Conservation (phyloP, 1,140 invertebrate genomes). For the Dufourea novaeangliae region DNA sequence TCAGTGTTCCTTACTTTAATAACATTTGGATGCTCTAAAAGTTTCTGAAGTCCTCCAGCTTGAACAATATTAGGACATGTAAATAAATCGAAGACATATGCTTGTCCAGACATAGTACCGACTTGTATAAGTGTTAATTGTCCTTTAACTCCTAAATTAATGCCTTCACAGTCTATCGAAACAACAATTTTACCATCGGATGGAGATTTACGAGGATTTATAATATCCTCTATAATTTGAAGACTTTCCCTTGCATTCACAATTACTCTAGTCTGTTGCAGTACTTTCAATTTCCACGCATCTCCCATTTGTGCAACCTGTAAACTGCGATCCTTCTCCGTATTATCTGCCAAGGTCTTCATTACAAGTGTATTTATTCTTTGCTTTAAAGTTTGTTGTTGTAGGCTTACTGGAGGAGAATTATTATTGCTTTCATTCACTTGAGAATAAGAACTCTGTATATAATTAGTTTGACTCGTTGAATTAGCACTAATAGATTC, state of each 20-base stretch:
- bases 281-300: slow-evolving; percentile 90
- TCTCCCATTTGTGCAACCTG: slow-evolving; percentile 84
- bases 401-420: slow-evolving; percentile 76
- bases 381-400: slow-evolving; percentile 90
- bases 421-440: slow-evolving; percentile 68
- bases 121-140: slow-evolving; percentile 93
- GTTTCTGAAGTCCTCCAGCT: slow-evolving; percentile 88
- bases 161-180: slow-evolving; percentile 94
- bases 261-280: slow-evolving; percentile 90
- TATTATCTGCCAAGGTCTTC: slow-evolving; percentile 94
- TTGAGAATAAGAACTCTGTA: slow-evolving; percentile 41
- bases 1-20: slow-evolving; percentile 86
- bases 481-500: slow-evolving; percentile 57
- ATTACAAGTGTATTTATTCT: slow-evolving; percentile 93
- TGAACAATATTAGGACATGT: slow-evolving; percentile 90
- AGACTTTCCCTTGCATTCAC: slow-evolving; percentile 89
- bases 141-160: slow-evolving; percentile 93
- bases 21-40: slow-evolving; percentile 91
- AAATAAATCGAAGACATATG: slow-evolving; percentile 95
- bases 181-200: slow-evolving; percentile 84
- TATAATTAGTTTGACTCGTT: slow-evolving; percentile 75
- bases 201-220: slow-evolving; percentile 84
- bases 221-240: slow-evolving; percentile 89
- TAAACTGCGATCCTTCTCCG: slow-evolving; percentile 88
- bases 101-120: slow-evolving; percentile 89